These are phyloP conservation scores for Cephus runcator DNA, from an alignment of 2,888 invertebrate genomes.

Conservation along the genomic window DNA sequence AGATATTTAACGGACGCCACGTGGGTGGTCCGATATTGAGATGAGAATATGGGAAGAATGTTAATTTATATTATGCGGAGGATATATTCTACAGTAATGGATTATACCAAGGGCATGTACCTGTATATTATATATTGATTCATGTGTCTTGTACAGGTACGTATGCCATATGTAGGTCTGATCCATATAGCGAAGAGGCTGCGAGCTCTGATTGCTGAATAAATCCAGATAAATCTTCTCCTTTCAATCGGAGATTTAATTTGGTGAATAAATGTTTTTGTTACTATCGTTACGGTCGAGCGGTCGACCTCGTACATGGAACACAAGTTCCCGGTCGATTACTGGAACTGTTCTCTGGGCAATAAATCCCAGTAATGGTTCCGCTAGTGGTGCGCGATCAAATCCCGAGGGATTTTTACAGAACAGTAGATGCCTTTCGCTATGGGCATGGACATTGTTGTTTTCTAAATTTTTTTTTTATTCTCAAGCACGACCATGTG, in stretches of 20 bases:
- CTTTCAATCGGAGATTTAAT: conserved; percentile 27
- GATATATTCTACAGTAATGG: too few species aligned
- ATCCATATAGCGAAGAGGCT: too few species aligned
- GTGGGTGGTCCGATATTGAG: too few species aligned
- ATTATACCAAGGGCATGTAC: too few species aligned
- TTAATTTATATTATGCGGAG: too few species aligned
- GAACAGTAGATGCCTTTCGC: background rate
- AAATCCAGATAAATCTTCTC: conserved; percentile 28
- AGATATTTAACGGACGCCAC: too few species aligned
- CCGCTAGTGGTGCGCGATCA: background rate
- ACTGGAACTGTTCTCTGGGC: background rate
- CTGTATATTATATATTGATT: too few species aligned
- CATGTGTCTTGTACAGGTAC: too few species aligned
- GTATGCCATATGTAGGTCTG: too few species aligned
- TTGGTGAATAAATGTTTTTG: conserved; percentile 33
- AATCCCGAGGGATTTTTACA: background rate
- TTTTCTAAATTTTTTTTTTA: background rate
- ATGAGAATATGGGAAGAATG: too few species aligned
- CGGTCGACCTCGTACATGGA: conserved; percentile 11
- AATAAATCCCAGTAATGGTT: background rate
- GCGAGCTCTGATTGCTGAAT: too few species aligned
- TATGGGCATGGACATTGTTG: background rate
- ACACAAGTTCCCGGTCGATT: conserved; percentile 13
- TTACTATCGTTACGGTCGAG: conserved; percentile 7
- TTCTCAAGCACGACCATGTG: background rate